Evolutionary conservation across 2,888 invertebrate species (phyloP).

Genomic region (Caenorhabditis wallacei): DNA sequence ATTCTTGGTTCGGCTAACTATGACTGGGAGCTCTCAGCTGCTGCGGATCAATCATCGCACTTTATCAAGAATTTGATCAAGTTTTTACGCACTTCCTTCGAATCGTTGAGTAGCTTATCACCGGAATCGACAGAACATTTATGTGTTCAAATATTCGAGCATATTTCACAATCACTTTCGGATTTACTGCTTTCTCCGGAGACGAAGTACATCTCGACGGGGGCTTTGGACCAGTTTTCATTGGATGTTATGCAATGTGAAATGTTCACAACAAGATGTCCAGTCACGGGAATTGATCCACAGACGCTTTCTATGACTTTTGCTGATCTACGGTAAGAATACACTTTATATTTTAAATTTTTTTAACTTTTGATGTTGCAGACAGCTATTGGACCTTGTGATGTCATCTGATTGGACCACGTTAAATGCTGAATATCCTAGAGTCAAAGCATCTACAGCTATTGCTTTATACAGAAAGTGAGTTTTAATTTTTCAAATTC

Average conservation of each 20-base stretch:
- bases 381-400: slow-evolving; percentile 92
- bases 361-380: slow-evolving; percentile 38
- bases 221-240: slow-evolving; percentile 92
- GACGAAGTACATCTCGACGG: slow-evolving; percentile 86
- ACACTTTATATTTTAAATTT: not conserved
- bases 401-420: slow-evolving; percentile 96
- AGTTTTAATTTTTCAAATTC: slow-evolving; percentile 5
- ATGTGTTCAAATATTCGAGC: slow-evolving; percentile 88
- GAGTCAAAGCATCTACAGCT: slow-evolving; percentile 93
- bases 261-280: slow-evolving; percentile 96
- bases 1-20: slow-evolving; percentile 90
- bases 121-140: slow-evolving; percentile 79
- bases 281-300: slow-evolving; percentile 91
- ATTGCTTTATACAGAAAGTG: slow-evolving; percentile 94
- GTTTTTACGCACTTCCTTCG: slow-evolving; percentile 87
- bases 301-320: slow-evolving; percentile 93
- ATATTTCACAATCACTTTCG: slow-evolving; percentile 90
- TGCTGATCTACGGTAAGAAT: slow-evolving; percentile 87
- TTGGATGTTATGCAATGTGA: slow-evolving; percentile 98
- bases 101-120: slow-evolving; percentile 95
- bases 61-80: slow-evolving; percentile 79
- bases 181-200: slow-evolving; percentile 88
- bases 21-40: slow-evolving; percentile 81
- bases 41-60: slow-evolving; percentile 77
- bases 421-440: slow-evolving; percentile 96